These are phyloP conservation scores for Axea sp. DNA, from an alignment of 2,888 invertebrate genomes.

Conservation along the genomic window DNA sequence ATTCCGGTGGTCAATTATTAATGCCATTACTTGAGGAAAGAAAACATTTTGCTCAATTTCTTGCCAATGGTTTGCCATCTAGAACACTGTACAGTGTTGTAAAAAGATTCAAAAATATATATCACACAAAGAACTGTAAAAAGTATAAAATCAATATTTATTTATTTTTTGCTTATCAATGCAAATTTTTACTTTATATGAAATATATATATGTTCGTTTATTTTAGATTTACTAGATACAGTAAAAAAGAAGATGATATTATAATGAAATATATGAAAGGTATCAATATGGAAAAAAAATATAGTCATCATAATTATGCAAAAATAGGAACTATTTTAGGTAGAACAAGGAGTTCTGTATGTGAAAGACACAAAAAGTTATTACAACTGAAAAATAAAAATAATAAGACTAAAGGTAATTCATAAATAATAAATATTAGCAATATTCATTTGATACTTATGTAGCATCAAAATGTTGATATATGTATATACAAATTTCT, in stretches of 20 bases:
- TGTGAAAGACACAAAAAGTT: slow-evolving; percentile 59
- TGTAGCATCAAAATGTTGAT: too few species aligned
- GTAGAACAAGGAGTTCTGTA: slow-evolving; percentile 66
- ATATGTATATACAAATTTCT: too few species aligned
- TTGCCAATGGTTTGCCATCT: slow-evolving; percentile 71
- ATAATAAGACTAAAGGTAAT: neutral
- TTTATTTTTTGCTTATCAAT: slow-evolving; percentile 1
- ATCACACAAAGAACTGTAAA: slow-evolving; percentile 7
- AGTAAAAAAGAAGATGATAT: slow-evolving; percentile 65
- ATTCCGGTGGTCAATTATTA: too few species aligned
- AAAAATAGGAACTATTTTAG: slow-evolving; percentile 66
- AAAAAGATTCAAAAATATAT: slow-evolving; percentile 67
- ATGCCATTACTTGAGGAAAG: slow-evolving; percentile 61
- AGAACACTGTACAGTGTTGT: slow-evolving; percentile 69
- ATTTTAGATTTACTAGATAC: slow-evolving; percentile 52
- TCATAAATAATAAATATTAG: neutral
- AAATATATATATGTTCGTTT: too few species aligned
- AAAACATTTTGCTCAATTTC: slow-evolving; percentile 70
- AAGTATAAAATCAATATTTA: neutral
- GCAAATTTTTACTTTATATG: too few species aligned
- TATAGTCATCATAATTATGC: slow-evolving; percentile 48
- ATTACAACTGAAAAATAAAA: slow-evolving; percentile 8
- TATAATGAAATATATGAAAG: slow-evolving; percentile 64
- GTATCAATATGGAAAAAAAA: slow-evolving; percentile 13
- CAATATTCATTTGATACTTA: too few species aligned